Evolutionary conservation across 2,888 invertebrate genomes (phyloP), one percentile per base, ranked within the genome.

Genomic region (Lithosia quadra): DNA sequence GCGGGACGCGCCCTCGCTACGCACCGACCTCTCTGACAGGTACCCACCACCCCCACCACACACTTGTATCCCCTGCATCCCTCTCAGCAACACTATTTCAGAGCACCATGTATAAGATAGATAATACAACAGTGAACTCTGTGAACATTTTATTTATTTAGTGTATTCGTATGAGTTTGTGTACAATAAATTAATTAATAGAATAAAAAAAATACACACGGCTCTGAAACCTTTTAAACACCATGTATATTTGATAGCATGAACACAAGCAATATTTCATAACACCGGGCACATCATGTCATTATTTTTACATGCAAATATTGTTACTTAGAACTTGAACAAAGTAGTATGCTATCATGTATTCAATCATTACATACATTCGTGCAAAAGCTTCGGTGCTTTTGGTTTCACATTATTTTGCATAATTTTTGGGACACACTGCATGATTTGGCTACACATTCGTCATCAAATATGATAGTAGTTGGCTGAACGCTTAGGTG

Each of bases 1-100:
- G 80, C 89, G 88, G 62, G 92, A 85, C 87, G 90, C 90, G 82
- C 86, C 87, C 68, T 91, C 92, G 73, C 86, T 90, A 65, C 89
- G 90, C 78, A 92, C 94, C 36, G 93, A 93, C 82, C 71, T 87
- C 77, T 94, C 94, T 76, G 94, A 94, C 92, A 94, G 94, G 93
- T 93, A 90, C 39, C 55, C 15, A 21, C 63, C 0, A 28, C 3
- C 61, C 22, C 55, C 24, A 1, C 62, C 60, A 0, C n/a, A 33
- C 62, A 36, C 22, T 28, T 5, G 1, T n/a, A 53, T 4, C 22
- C 10, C 4, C 0, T 10, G 0, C 13, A 18, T 7, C 18, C 18
- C 43, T 43, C 43, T 5, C 39, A 4, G 8, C 43, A 49, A 49
- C 49, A n/a, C 9, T 9, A 28, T 15, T 63, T 34, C 18, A 53